Evolutionary conservation across 2,888 invertebrate species (phyloP), one percentile per base, ranked within the genome.

Genomic region (Cremastinae sp.): DNA sequence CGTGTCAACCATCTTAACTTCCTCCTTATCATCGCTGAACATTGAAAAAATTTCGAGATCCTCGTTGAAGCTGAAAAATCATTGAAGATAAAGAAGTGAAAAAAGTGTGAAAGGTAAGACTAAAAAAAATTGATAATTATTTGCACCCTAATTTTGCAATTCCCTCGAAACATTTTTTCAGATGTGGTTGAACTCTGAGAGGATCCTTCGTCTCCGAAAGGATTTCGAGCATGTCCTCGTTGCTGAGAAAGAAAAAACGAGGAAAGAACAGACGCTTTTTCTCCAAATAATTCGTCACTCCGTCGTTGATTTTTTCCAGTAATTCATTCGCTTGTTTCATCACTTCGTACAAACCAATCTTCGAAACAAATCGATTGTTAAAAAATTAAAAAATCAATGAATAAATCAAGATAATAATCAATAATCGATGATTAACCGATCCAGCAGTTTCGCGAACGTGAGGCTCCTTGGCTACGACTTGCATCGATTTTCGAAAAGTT

Each of bases 151-250:
- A 91, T 84, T 92, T 93, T 75, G 93, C 93, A 69, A 97, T 96
- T 56, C 95, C 96, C 90, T 96, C 96, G 88, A 97, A 97, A 89
- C 96, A 96, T 90, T 96, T 96, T 86, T 95, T 95, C 68, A 97
- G 90, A 91, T 96, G 96, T 0, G 96, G 96, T 88, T 96, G 96
- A 1, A 96, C 96, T 82, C 95, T 92, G 5, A 94, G 89, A 0
- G 96, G 96, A 87, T 96, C 95, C 90, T 96, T 96, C 0, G 96
- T 96, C 91, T 97, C 96, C 0, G 96, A 96, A 76, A 97, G 91
- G 82, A 97, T 96, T 90, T 97, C 96, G 81, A 97, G 91, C 93
- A 97, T 94, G 90, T 97, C 97, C 84, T 96, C 96, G 87, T 97
- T 97, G 4, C 97, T 97, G 73, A 97, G 91, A 86, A 97, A 97